Percentiles rank a stretch among this genome's conserved stretches.
phyloP scores from a whole-genome alignment of 2,888 invertebrate genomes.

The Glaucopsyche alexis region DNA sequence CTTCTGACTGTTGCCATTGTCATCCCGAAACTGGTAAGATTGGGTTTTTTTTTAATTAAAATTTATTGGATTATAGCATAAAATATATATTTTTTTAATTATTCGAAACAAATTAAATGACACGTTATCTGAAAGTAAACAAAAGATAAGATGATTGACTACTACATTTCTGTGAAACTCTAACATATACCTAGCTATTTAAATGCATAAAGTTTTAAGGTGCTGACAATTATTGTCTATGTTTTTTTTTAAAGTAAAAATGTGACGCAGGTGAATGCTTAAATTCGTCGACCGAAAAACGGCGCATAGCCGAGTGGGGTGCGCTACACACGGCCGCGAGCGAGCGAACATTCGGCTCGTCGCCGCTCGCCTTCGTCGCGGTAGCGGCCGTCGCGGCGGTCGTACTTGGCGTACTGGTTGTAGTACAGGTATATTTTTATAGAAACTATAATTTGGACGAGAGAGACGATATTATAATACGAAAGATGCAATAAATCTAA shows the following conservation, averaged over 20 bases:
- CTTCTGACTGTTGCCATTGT: constrained; percentile 84
- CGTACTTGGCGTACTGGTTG: constrained; percentile 84
- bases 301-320: constrained; percentile 83
- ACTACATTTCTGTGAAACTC: too few relatives aligned
- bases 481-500: too few relatives aligned
- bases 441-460: too few relatives aligned
- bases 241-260: too few relatives aligned
- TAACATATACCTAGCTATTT: too few relatives aligned
- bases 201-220: too few relatives aligned
- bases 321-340: constrained; percentile 59
- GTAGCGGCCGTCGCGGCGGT: constrained; percentile 85
- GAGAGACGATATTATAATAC: too few relatives aligned
- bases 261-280: constrained; percentile 82
- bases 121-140: too few relatives aligned
- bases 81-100: too few relatives aligned
- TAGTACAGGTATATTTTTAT: constrained; percentile 82
- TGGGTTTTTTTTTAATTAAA: not conserved
- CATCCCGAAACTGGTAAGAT: constrained; percentile 83
- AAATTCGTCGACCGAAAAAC: constrained; percentile 86
- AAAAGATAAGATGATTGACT: too few relatives aligned
- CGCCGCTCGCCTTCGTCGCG: constrained; percentile 83
- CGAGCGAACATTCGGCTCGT: constrained; percentile 78
- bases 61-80: too few relatives aligned
- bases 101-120: not conserved
- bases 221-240: too few relatives aligned